Evolutionary conservation across 2,888 invertebrate genomes (phyloP), one percentile per base, ranked within the genome.

Genomic region (Thymelicus sylvestris): DNA sequence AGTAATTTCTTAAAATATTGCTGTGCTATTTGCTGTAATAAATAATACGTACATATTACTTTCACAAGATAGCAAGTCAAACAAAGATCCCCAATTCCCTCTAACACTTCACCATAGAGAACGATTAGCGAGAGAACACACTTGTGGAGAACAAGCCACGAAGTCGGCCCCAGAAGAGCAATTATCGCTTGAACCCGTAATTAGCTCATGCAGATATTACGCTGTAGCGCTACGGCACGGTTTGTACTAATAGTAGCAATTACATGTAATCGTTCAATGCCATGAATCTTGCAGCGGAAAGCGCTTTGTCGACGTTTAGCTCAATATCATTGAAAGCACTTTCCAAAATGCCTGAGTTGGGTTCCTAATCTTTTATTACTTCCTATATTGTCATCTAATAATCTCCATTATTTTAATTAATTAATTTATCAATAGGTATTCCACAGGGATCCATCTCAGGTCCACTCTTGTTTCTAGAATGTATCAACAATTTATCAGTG

Each of bases 111-210:
- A 6, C 12, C 19, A 52, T 24, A 8, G 6, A 24, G 55, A 24
- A 55, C 55, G 10, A 55, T 55, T 24, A 24, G 12, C 55, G 55
- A 59, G 41, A 62, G 31, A 60, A 57, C 63, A 67, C 65, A 70
- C 63, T 65, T 69, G 63, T 19, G 47, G 68, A 55, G 73, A 75
- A 74, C 78, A 78, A 81, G 80, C 79, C 83, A 84, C 84, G 86
- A 82, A 80, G 80, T 80, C 83, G 82, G 84, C 83, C 83, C 82
- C 80, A 74, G 82, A 80, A 80, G 80, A 72, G 77, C 81, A 86
- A 89, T 90, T 89, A 90, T 88, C 86, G 85, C 86, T 84, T 83
- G 85, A 86, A 85, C 86, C 84, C 77, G 83, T 87, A 88, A 90
- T 90, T 88, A 89, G 86, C 81, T 79, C 79, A 84, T 86, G 83